Conservation (phyloP, 2,113 vertebrate species). For the Bagarius yarrelli region DNA sequence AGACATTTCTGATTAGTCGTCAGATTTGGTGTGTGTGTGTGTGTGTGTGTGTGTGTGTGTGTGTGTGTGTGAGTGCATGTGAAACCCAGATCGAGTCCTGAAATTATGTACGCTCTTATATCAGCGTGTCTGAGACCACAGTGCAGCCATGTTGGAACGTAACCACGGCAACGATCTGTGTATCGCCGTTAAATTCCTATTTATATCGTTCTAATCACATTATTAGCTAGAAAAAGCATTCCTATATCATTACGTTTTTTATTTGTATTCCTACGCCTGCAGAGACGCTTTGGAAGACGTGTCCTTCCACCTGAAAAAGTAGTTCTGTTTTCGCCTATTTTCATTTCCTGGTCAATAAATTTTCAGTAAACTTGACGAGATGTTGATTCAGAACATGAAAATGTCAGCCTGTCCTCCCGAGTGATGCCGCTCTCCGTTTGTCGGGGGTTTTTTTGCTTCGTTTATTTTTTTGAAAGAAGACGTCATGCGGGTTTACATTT, state of each 20-base stretch:
- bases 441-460: not conserved
- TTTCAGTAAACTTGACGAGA: too few relatives aligned
- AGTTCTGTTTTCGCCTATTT: not conserved
- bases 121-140: not conserved
- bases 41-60: not conserved
- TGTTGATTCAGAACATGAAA: not conserved
- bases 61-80: not conserved
- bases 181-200: too few relatives aligned
- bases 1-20: not conserved
- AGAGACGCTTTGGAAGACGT: not conserved
- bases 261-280: not conserved
- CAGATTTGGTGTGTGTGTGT: not conserved
- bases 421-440: not conserved
- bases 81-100: not conserved
- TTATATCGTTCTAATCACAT: too few relatives aligned
- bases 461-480: not conserved
- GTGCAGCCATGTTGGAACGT: not conserved
- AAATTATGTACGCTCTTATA: not conserved
- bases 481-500: not conserved
- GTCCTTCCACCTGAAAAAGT: not conserved
- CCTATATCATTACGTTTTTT: too few relatives aligned
- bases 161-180: not conserved
- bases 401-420: not conserved
- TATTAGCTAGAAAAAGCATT: too few relatives aligned
- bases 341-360: not conserved